These are phyloP conservation scores for Antheraea assamensis DNA, from an alignment of 2,888 invertebrate genomes.

Conservation along the genomic window DNA sequence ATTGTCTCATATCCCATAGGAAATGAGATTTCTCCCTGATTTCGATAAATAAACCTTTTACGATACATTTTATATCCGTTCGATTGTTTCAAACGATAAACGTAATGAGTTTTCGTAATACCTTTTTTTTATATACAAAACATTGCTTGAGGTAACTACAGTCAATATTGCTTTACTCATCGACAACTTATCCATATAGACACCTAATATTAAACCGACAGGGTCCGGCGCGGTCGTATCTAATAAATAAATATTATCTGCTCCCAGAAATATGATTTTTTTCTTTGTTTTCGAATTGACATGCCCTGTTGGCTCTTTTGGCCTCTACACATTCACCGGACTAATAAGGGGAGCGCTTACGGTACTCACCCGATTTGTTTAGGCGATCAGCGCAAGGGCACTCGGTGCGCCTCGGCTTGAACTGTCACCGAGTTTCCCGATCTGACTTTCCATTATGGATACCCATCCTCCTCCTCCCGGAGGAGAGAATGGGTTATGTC, in stretches of 20 bases:
- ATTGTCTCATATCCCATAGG: slow-evolving; percentile 26
- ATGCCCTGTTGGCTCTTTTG: too few species aligned
- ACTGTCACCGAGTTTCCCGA: too few species aligned
- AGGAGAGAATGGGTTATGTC: too few species aligned
- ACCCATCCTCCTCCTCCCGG: too few species aligned
- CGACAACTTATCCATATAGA: not conserved
- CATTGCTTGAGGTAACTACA: not conserved
- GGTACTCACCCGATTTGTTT: too few species aligned
- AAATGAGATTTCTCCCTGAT: slow-evolving; percentile 40
- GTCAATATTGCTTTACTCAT: not conserved
- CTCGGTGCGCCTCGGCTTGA: too few species aligned
- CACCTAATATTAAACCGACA: not conserved
- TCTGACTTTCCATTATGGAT: too few species aligned
- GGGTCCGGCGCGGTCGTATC: not conserved
- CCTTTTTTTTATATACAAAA: slow-evolving; percentile 5
- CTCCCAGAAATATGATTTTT: not conserved
- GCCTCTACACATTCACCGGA: too few species aligned
- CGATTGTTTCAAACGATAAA: slow-evolving; percentile 24
- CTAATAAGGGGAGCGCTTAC: too few species aligned
- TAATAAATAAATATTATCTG: not conserved
- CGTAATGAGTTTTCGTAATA: slow-evolving; percentile 18
- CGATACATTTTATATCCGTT: slow-evolving; percentile 32
- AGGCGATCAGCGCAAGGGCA: too few species aligned
- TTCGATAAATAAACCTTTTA: slow-evolving; percentile 36
- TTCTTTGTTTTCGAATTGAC: too few species aligned